These are phyloP conservation scores for Drosophila ironensis DNA, from an alignment of 1,140 invertebrate genomes.

Conservation along the genomic window DNA sequence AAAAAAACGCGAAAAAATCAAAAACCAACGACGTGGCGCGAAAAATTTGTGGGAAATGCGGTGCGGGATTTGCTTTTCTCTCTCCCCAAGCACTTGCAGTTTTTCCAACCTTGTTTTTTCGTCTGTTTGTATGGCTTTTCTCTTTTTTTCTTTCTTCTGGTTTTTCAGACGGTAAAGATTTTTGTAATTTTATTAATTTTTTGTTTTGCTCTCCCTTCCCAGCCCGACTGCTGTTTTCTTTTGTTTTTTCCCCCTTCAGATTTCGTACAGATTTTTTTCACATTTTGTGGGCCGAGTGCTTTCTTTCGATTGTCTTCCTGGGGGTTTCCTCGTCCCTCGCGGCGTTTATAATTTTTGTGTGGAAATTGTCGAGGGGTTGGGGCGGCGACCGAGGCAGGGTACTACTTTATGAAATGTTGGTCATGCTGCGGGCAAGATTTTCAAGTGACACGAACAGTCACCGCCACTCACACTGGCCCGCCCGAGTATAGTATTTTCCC, in stretches of 20 bases:
- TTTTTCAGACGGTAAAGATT: slow-evolving; percentile 30
- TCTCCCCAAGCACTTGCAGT: not conserved
- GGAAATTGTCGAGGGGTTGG: slow-evolving; percentile 4
- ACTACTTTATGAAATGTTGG: slow-evolving; percentile 40
- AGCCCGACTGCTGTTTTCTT: not conserved
- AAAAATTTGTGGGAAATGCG: slow-evolving; percentile 11
- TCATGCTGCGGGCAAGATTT: slow-evolving; percentile 64
- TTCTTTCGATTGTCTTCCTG: slow-evolving; percentile 43
- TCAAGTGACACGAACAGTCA: slow-evolving; percentile 51
- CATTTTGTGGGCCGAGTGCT: slow-evolving; percentile 7
- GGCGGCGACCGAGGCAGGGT: not conserved
- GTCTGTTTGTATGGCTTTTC: slow-evolving; percentile 26
- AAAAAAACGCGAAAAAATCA: slow-evolving; percentile 9
- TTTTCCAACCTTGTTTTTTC: not conserved
- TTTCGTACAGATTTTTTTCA: not conserved
- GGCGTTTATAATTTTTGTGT: slow-evolving; percentile 26
- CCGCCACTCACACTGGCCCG: slow-evolving; percentile 17
- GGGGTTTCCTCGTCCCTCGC: not conserved
- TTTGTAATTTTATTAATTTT: slow-evolving; percentile 59
- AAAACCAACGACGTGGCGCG: slow-evolving; percentile 14
- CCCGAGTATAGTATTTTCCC: not conserved
- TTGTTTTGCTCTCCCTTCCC: not conserved
- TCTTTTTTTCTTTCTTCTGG: no score
- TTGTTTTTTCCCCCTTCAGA: not conserved
- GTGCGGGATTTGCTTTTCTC: slow-evolving; percentile 21